A percentile compares a stretch with the other conserved stretches of the same genome.
Conservation (phyloP, 2,888 invertebrate genomes). For the Spilosoma lubricipeda region DNA sequence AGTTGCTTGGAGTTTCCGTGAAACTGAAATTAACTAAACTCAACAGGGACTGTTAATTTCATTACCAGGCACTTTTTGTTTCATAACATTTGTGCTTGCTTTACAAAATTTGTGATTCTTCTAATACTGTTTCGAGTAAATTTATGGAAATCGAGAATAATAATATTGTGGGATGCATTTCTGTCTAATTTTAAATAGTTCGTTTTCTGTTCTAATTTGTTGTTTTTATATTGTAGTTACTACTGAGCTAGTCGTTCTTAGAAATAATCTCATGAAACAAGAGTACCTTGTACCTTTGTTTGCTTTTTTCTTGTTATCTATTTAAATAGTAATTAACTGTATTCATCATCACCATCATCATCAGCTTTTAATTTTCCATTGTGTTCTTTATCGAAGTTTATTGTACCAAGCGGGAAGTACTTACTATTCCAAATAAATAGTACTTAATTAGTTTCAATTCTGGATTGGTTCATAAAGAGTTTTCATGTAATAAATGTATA, state of each 20-base stretch:
- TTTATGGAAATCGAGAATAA: background rate
- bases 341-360: background rate
- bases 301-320: background rate
- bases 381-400: background rate
- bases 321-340: background rate
- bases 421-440: too few species aligned
- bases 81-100: constrained; percentile 36
- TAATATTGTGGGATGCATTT: background rate
- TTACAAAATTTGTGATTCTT: constrained; percentile 41
- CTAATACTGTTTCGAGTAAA: background rate
- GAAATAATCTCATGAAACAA: too few species aligned
- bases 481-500: too few species aligned
- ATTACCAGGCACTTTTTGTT: constrained; percentile 50
- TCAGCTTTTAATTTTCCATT: background rate
- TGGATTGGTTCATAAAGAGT: too few species aligned
- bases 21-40: constrained; percentile 57
- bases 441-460: too few species aligned
- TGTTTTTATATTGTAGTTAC: background rate
- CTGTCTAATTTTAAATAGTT: background rate
- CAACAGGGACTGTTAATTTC: constrained; percentile 55
- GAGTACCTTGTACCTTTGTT: background rate
- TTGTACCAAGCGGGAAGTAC: background rate
- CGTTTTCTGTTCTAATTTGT: background rate
- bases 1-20: constrained; percentile 47
- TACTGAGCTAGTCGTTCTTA: background rate